These are phyloP conservation scores for Drosophila erecta DNA, from an alignment of 1,140 invertebrate species.

Conservation along the genomic window DNA sequence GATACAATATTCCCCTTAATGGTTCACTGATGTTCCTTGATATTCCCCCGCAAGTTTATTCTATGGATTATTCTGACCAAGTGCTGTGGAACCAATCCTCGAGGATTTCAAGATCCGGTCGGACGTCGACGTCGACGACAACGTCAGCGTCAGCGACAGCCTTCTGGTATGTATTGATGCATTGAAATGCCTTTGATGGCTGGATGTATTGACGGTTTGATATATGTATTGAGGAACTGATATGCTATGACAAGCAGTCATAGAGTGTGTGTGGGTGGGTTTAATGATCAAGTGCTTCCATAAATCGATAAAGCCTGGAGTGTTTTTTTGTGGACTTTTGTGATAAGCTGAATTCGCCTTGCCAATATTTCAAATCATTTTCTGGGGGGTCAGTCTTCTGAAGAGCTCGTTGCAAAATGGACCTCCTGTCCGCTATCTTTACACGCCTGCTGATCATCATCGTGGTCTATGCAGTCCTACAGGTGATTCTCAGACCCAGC, in stretches of 20 bases:
- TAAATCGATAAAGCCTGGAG: conserved; percentile 53
- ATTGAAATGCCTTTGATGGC: not conserved
- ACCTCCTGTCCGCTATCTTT: conserved; percentile 40
- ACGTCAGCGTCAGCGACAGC: conserved; percentile 9
- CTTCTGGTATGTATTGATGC: conserved; percentile 34
- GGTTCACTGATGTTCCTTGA: not conserved
- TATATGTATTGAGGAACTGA: conserved; percentile 18
- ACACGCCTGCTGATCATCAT: conserved; percentile 51
- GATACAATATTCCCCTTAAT: not conserved
- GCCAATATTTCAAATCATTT: conserved; percentile 46
- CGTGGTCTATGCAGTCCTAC: conserved; percentile 42
- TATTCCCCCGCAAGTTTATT: conserved; percentile 36
- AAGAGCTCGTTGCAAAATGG: conserved; percentile 55
- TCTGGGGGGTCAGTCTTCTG: conserved; percentile 55
- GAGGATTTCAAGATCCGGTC: conserved; percentile 3
- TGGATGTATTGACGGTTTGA: conserved; percentile 6
- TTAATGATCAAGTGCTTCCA: conserved; percentile 38
- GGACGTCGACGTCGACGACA: conserved; percentile 1
- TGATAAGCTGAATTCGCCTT: conserved; percentile 16
- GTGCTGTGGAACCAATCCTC: conserved; percentile 34
- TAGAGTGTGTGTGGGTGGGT: conserved; percentile 27
- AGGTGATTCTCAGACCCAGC: conserved; percentile 40
- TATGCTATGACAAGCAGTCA: conserved; percentile 11
- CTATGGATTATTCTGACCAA: conserved; percentile 54
- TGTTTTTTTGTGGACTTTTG: conserved; percentile 33